Conservation (phyloP, 2,113 vertebrate species). For the Buteo buteo region DNA sequence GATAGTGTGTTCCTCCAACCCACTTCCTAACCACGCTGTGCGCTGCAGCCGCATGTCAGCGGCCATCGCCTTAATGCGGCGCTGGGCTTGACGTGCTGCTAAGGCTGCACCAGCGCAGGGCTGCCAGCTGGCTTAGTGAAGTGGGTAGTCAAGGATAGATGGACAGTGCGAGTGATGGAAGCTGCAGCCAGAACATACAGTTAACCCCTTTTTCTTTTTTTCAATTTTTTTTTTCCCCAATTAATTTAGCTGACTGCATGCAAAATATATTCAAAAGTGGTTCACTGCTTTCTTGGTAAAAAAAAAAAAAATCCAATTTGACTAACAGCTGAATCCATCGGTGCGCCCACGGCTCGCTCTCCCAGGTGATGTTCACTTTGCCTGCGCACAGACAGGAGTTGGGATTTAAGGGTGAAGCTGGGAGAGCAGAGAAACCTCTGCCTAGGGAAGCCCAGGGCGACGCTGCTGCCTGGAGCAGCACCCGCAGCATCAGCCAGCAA, state of each 20-base stretch:
- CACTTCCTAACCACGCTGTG: background rate
- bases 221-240: background rate
- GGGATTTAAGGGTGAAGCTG: background rate
- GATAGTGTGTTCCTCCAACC: background rate
- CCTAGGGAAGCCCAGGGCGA: background rate
- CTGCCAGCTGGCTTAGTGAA: background rate
- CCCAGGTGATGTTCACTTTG: background rate
- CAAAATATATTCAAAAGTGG: background rate
- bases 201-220: background rate
- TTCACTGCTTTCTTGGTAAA: background rate
- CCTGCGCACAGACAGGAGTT: background rate
- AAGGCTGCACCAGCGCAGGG: background rate
- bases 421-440: background rate
- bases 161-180: slow-evolving; percentile 3
- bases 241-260: background rate
- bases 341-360: accelerated
- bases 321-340: background rate
- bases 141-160: background rate
- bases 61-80: accelerated
- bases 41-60: background rate
- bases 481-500: background rate
- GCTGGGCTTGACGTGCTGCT: background rate
- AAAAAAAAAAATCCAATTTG: background rate
- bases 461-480: background rate
- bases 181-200: slow-evolving; percentile 32